These are phyloP conservation scores for Geotrypetes seraphini DNA, from an alignment of 2,797 vertebrate species.

Conservation along the genomic window DNA sequence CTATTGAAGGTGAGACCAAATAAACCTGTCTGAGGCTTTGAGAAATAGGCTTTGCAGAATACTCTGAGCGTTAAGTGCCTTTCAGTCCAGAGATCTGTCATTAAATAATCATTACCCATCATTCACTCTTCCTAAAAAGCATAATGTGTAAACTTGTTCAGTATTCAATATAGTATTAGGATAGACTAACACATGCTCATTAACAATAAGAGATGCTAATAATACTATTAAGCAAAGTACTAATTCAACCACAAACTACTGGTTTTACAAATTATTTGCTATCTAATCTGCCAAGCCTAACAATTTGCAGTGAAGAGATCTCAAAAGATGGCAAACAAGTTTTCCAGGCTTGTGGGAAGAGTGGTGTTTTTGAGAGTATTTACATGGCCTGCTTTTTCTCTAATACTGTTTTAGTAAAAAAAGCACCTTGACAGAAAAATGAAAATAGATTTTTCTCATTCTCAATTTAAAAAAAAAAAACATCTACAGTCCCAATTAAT, in stretches of 20 bases:
- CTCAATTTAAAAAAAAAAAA: background rate
- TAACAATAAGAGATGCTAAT: constrained; percentile 16
- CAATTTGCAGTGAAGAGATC: rapidly evolving
- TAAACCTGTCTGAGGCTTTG: constrained; percentile 58
- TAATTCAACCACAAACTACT: rapidly evolving
- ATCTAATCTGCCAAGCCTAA: rapidly evolving
- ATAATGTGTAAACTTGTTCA: constrained; percentile 29
- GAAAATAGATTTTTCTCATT: no score
- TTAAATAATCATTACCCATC: constrained; percentile 59
- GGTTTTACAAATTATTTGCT: background rate
- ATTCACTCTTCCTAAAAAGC: constrained; percentile 49
- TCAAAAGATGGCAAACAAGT: no score
- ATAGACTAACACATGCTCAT: constrained; percentile 33
- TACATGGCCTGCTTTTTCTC: no score
- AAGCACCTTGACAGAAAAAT: background rate
- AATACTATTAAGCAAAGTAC: background rate
- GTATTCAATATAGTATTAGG: constrained; percentile 19
- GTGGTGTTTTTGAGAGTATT: no score
- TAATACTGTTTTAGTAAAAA: background rate
- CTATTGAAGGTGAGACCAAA: constrained; percentile 61
- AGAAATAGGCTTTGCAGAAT: constrained; percentile 50
- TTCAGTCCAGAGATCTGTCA: constrained; percentile 49
- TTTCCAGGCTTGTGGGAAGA: no score
- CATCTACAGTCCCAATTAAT: rapidly evolving
- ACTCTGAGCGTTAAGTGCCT: constrained; percentile 51